Percentiles rank a stretch among this genome's conserved stretches.
Evolutionary conservation across 2,888 invertebrate species (phyloP).

Genomic region (Eucriotettix oculatus): DNA sequence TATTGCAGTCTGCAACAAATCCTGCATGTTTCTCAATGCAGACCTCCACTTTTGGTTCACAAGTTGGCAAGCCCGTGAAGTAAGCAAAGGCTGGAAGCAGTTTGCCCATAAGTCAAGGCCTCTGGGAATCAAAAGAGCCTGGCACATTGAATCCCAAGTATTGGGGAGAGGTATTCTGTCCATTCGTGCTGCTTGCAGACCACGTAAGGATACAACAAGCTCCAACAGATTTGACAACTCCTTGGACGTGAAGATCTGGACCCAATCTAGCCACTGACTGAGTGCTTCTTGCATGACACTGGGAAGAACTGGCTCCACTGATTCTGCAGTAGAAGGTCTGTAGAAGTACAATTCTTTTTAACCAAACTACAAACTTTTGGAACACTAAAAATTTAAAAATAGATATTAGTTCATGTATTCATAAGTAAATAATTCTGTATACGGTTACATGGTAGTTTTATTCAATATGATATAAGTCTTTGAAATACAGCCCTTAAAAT

Average conservation of each 20-base stretch:
- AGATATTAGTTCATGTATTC: no score
- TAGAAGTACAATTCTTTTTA: not conserved
- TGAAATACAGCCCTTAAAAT: no score
- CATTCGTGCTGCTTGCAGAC: constrained; percentile 52
- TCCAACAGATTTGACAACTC: constrained; percentile 42
- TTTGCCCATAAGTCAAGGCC: constrained; percentile 49
- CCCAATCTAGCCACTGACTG: constrained; percentile 46
- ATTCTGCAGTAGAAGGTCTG: constrained; percentile 10
- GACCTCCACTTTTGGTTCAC: constrained; percentile 29
- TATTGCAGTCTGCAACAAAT: constrained; percentile 20
- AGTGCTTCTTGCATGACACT: constrained; percentile 28
- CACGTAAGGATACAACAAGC: constrained; percentile 50
- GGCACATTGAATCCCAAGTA: constrained; percentile 46
- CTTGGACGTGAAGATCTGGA: constrained; percentile 35
- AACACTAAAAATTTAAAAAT: no score
- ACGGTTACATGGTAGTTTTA: no score
- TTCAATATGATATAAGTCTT: no score
- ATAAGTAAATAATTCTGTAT: no score
- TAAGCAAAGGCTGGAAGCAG: constrained; percentile 56
- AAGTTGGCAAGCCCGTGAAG: constrained; percentile 46
- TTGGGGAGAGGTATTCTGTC: constrained; percentile 39
- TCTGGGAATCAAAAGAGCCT: constrained; percentile 36
- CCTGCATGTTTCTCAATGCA: constrained; percentile 25
- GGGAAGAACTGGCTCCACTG: constrained; percentile 18
- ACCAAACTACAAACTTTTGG: no score